phyloP scores from a whole-genome alignment of 2,113 vertebrate genomes.

The Dolichotis patagonum region DNA sequence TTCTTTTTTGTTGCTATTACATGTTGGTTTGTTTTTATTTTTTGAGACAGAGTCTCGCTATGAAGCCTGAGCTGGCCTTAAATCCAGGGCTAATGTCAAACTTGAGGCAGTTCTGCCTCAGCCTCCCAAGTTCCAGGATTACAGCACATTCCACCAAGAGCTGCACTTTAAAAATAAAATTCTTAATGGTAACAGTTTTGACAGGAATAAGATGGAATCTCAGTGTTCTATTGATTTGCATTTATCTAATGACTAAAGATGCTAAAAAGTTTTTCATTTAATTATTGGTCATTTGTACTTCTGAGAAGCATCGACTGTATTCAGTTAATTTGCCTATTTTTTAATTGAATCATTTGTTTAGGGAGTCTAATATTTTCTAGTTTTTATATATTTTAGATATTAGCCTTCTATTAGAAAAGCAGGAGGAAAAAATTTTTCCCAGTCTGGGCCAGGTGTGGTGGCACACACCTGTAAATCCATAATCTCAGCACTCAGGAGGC shows the following conservation, averaged over 20 bases:
- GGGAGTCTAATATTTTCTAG: neutral
- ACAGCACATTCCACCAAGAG: neutral
- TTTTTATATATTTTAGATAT: neutral
- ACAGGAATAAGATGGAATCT: neutral
- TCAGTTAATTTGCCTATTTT: neutral
- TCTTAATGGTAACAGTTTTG: neutral
- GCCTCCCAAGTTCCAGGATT: neutral
- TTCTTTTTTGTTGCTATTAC: neutral
- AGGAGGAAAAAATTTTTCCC: neutral
- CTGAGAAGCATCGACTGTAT: neutral
- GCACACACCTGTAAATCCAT: neutral
- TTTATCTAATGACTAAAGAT: neutral
- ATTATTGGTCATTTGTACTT: neutral
- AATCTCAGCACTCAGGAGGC: neutral
- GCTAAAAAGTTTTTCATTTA: neutral
- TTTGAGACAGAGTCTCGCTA: neutral
- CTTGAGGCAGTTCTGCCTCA: neutral
- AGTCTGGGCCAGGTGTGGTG: neutral
- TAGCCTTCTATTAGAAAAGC: neutral
- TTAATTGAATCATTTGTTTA: neutral
- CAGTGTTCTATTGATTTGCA: neutral
- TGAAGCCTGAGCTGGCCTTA: neutral
- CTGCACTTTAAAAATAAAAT: neutral
- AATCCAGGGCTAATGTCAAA: neutral
- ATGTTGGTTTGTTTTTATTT: neutral